Base-by-base conservation (phyloP, 2,113 vertebrate species). In the Clarias batrachus region DNA sequence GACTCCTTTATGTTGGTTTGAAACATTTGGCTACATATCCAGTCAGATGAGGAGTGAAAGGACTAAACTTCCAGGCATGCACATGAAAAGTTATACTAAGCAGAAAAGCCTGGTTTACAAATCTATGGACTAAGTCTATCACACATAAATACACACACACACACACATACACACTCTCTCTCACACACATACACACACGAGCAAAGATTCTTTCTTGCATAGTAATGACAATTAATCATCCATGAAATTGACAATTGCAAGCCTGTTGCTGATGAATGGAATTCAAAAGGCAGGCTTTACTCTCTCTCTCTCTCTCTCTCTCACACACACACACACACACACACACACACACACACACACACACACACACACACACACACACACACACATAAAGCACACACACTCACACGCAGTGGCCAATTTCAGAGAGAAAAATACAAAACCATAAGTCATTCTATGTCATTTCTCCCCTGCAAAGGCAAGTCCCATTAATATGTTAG, bases 181-280 rank as follows among this genome's bases (percentile, higher is more conserved):
- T 65, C 54, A 77, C 54, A 88, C 91, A 92, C 88, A 90, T 90
- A 93, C 91, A 92, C 89, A 89, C 88, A 81, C 27, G 54, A 80
- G 56, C n/a, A 80, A 70, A 87, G 90, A 90, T 90, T 91, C 93
- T 93, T 91, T 92, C 90, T 91, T 81, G 76, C 66, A 66, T 83
- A 91, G 92, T 94, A 94, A 95, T 94, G 92, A 93, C 93, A 93
- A 94, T 94, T 94, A 94, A 95, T 94, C 94, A 95, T 93, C 93
- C 94, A 91, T 95, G 95, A 95, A 95, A 95, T 95, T 95, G 93
- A 95, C 94, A 94, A 95, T 93, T 81, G 92, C 90, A 80, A 91
- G 92, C 91, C 89, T 91, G 88, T 89, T 92, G 83, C 88, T 87
- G 91, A 90, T 89, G 89, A 94, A 92, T 89, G 87, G 89, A 93